Percentiles rank a stretch among this genome's conserved stretches.
Evolutionary conservation across 2,797 vertebrate genomes (phyloP).

Genomic region (Florisuga fusca): DNA sequence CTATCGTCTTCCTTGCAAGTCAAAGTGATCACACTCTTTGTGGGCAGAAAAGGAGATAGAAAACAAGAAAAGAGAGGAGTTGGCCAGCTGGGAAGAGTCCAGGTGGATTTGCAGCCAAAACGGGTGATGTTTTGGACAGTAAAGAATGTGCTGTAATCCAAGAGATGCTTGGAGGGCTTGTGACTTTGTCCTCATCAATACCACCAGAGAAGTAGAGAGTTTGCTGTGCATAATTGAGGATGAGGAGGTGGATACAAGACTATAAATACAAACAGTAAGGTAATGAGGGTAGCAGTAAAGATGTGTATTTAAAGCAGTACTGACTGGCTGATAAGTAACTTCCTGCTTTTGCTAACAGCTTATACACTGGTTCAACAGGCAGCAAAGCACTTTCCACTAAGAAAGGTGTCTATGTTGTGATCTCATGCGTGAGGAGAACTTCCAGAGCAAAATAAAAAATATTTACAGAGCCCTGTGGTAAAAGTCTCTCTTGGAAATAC

Average conservation of each 20-base stretch:
- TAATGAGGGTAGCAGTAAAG: not conserved
- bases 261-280: not conserved
- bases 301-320: not conserved
- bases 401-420: not conserved
- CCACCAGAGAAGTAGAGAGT: not conserved
- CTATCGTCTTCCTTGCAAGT: slow-evolving; percentile 82
- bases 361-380: slow-evolving; percentile 2
- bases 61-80: not conserved
- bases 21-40: not conserved
- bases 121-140: slow-evolving; percentile 42
- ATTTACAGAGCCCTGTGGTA: slow-evolving; percentile 15
- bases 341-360: slow-evolving; percentile 47
- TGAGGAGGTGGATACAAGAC: not conserved
- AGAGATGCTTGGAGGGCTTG: not conserved
- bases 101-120: slow-evolving; percentile 28
- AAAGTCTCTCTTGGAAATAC: slow-evolving; percentile 22
- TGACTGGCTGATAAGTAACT: not conserved
- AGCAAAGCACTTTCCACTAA: slow-evolving; percentile 26
- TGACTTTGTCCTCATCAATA: not conserved
- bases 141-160: not conserved
- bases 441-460: slow-evolving; percentile 48
- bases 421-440: not conserved
- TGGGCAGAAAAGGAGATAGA: slow-evolving; percentile 1
- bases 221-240: not conserved
- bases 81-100: not conserved